Percentiles rank a stretch among this genome's conserved stretches.
These are phyloP conservation scores for Onchidella celtica DNA, from an alignment of 2,888 invertebrate genomes.

Conservation along the genomic window DNA sequence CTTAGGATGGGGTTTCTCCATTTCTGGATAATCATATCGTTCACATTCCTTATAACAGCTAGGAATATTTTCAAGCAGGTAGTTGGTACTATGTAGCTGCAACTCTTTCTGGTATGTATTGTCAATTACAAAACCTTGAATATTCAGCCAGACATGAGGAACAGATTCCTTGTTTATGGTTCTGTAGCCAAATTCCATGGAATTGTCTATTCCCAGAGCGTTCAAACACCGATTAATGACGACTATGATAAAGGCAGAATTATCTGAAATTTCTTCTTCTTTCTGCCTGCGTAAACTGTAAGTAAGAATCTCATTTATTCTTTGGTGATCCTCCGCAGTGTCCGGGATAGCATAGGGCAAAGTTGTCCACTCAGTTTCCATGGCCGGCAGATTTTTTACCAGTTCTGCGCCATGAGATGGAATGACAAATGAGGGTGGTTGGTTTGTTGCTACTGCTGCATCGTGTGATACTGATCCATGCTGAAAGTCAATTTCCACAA, in stretches of 20 bases:
- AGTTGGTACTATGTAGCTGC: background rate
- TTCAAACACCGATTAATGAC: conserved; percentile 30
- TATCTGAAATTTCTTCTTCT: conserved; percentile 21
- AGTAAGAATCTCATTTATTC: conserved; percentile 26
- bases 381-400: background rate
- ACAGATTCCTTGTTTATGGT: background rate
- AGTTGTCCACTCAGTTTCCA: conserved; percentile 15
- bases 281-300: conserved; percentile 33
- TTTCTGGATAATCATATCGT: background rate
- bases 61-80: conserved; percentile 11
- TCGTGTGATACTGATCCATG: background rate
- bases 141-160: conserved; percentile 41
- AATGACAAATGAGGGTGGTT: background rate
- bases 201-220: background rate
- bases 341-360: conserved; percentile 9
- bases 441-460: background rate
- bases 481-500: too few species aligned
- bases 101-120: conserved; percentile 25
- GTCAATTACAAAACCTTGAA: conserved; percentile 34
- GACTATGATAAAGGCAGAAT: conserved; percentile 23
- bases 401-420: background rate
- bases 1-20: background rate
- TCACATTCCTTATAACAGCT: conserved; percentile 37
- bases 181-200: conserved; percentile 16
- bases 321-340: background rate